phyloP scores from a whole-genome alignment of 2,113 vertebrate genomes.

The Trachemys scripta region DNA sequence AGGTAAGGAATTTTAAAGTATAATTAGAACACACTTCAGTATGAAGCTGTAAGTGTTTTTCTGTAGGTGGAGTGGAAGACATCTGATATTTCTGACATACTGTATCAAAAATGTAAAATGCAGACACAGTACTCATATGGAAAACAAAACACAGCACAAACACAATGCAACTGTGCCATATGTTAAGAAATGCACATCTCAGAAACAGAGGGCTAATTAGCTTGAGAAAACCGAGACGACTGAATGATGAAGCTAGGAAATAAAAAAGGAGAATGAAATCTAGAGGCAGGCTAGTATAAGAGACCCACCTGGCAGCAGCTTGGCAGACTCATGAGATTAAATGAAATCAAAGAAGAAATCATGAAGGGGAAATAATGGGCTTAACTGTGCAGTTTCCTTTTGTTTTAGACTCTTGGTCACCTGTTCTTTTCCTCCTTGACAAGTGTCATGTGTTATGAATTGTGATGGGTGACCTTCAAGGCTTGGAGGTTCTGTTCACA shows the following conservation, averaged over 20 bases:
- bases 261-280: conserved; percentile 70
- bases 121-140: not conserved
- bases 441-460: not conserved
- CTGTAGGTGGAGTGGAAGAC: not conserved
- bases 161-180: conserved; percentile 47
- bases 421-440: conserved; percentile 2
- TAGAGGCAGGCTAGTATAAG: conserved; percentile 36
- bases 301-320: conserved; percentile 63
- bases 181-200: conserved; percentile 50
- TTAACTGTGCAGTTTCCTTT: conserved; percentile 24
- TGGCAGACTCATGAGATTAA: conserved; percentile 70
- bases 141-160: conserved; percentile 44
- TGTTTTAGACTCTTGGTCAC: conserved; percentile 22
- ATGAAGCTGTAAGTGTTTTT: conserved; percentile 39
- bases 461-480: not conserved
- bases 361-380: conserved; percentile 22
- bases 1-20: conserved; percentile 45
- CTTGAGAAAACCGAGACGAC: conserved; percentile 63
- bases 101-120: conserved; percentile 4
- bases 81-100: conserved; percentile 48
- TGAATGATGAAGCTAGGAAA: conserved; percentile 57
- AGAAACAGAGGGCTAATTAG: conserved; percentile 64
- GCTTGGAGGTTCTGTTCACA: not conserved
- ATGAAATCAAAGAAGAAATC: conserved; percentile 60
- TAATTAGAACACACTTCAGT: conserved; percentile 59